phyloP scores from a whole-genome alignment of 2,888 invertebrate species.

The Euclidia mi region DNA sequence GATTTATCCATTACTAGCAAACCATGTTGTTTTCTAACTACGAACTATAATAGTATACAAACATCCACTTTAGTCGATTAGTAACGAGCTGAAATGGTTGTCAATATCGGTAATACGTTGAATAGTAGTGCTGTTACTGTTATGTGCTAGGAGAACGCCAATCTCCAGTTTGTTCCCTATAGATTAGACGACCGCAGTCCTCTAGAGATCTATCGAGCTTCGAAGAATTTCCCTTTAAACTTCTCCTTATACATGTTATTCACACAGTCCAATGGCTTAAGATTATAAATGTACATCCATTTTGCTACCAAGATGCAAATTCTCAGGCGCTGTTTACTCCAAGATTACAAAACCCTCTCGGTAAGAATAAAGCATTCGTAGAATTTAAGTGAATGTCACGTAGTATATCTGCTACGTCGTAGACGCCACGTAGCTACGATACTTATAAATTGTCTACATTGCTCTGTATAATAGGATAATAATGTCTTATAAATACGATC shows the following conservation, averaged over 20 bases:
- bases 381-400: slow-evolving; percentile 7
- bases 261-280: too few species aligned
- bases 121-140: neutral
- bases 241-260: too few species aligned
- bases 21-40: too few species aligned
- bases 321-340: neutral
- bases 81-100: too few species aligned
- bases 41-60: too few species aligned
- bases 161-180: too few species aligned
- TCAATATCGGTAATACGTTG: too few species aligned
- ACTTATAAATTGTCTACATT: neutral
- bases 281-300: too few species aligned
- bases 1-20: too few species aligned
- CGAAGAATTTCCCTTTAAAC: too few species aligned
- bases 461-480: neutral
- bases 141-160: neutral
- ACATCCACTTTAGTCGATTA: neutral
- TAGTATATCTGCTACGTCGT: slow-evolving; percentile 28
- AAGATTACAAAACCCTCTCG: slow-evolving; percentile 3
- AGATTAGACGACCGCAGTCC: neutral
- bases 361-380: slow-evolving; percentile 13
- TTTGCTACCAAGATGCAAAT: neutral
- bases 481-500: neutral
- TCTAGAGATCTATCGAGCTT: too few species aligned
- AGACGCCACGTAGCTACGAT: slow-evolving; percentile 13